phyloP scores from a whole-genome alignment of 23 tunicate species.

The Phallusia fumigata region DNA sequence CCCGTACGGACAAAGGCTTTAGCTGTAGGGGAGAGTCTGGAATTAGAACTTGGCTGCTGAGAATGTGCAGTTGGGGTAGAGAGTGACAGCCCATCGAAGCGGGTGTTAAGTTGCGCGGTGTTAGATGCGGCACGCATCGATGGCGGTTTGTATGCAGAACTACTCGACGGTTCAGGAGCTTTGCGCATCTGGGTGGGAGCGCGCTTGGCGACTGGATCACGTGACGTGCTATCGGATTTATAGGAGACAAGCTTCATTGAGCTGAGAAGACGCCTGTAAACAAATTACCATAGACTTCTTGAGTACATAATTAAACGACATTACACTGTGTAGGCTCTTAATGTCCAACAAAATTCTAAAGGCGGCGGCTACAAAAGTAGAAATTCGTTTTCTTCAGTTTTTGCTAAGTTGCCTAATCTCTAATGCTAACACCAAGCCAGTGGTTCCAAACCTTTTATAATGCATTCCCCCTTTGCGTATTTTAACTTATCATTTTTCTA shows the following conservation, averaged over 20 bases:
- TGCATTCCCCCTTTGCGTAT: too few species aligned
- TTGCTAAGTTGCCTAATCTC: too few species aligned
- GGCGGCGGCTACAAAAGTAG: too few species aligned
- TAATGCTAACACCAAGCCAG: too few species aligned
- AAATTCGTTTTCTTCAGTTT: too few species aligned
- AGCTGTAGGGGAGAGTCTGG: neutral
- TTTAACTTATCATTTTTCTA: too few species aligned
- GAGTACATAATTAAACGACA: too few species aligned
- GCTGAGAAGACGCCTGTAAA: slow-evolving; percentile 46
- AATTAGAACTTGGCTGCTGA: neutral
- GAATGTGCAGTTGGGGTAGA: neutral
- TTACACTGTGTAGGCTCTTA: too few species aligned
- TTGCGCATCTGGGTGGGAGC: neutral
- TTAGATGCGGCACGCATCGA: neutral
- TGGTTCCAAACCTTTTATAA: too few species aligned
- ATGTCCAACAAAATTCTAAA: too few species aligned
- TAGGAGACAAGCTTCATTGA: slow-evolving; percentile 75
- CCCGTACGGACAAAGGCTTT: neutral
- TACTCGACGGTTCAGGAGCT: neutral
- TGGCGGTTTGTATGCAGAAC: slow-evolving; percentile 1
- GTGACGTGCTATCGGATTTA: slow-evolving; percentile 32
- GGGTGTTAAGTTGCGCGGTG: neutral
- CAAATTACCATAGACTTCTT: neutral
- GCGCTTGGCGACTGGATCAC: neutral
- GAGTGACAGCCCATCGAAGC: neutral